These are phyloP conservation scores for Drosophila fungiperda DNA, from an alignment of 2,888 invertebrate species.

Conservation along the genomic window DNA sequence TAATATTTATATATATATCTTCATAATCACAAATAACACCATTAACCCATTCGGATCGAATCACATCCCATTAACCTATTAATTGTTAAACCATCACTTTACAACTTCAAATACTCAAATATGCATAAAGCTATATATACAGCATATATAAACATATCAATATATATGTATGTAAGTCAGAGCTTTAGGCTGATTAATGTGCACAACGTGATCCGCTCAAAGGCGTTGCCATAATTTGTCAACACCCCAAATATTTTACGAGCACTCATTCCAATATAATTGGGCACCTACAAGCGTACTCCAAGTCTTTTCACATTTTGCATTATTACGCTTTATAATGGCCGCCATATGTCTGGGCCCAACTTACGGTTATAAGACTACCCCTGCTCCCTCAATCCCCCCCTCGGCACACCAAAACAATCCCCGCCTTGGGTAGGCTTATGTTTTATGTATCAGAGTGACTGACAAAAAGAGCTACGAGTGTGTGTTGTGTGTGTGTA, in stretches of 20 bases:
- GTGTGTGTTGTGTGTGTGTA: constrained; percentile 25
- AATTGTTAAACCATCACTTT: not conserved
- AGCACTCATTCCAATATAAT: constrained; percentile 79
- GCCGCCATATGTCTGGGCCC: constrained; percentile 63
- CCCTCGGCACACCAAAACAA: not conserved
- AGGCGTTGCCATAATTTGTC: constrained; percentile 84
- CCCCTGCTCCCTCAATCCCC: not conserved
- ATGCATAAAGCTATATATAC: not conserved
- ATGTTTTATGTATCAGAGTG: constrained; percentile 79
- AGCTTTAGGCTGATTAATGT: constrained; percentile 52
- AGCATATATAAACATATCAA: not conserved
- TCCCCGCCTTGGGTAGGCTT: constrained; percentile 46
- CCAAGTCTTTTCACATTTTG: constrained; percentile 54
- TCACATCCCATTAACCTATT: not conserved
- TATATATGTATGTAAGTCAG: not conserved
- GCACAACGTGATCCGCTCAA: constrained; percentile 57
- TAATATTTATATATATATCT: not conserved
- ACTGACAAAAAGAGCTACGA: constrained; percentile 20
- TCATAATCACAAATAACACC: not conserved
- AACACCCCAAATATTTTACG: constrained; percentile 82
- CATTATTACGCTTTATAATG: constrained; percentile 76
- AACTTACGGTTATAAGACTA: constrained; percentile 41
- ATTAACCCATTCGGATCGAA: not conserved
- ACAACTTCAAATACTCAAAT: constrained; percentile 1
- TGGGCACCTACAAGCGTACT: constrained; percentile 54